Conservation (phyloP, 2,113 vertebrate species). For the Mesocricetus auratus region DNA sequence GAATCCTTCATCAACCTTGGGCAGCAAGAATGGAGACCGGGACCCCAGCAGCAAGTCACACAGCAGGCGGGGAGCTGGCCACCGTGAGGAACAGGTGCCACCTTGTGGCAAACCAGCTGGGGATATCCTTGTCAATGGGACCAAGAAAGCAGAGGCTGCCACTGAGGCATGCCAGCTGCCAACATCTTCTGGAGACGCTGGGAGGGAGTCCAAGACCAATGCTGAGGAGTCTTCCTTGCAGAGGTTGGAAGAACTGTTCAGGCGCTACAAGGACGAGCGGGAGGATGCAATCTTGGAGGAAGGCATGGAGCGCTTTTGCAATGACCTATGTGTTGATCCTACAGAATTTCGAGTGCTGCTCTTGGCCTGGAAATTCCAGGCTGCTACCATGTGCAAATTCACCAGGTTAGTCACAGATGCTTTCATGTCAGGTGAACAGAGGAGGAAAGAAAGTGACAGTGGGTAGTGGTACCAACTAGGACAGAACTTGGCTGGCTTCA, state of each 20-base stretch:
- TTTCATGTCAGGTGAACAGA: slow-evolving; percentile 34
- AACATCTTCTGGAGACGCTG: slow-evolving; percentile 86
- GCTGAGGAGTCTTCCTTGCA: slow-evolving; percentile 92
- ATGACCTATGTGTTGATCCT: slow-evolving; percentile 97
- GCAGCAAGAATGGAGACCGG: slow-evolving; percentile 98
- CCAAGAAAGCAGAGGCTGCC: slow-evolving; percentile 92
- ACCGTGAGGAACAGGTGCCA: slow-evolving; percentile 91
- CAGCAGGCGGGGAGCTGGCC: slow-evolving; percentile 90
- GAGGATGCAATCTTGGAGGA: slow-evolving; percentile 99
- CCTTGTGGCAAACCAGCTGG: slow-evolving; percentile 89
- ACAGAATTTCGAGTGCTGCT: slow-evolving; percentile 98
- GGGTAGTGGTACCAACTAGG: background rate
- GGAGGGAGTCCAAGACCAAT: slow-evolving; percentile 87
- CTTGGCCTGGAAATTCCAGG: slow-evolving; percentile 99
- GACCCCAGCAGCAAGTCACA: slow-evolving; percentile 94
- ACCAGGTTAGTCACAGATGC: slow-evolving; percentile 92
- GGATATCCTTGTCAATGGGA: slow-evolving; percentile 95
- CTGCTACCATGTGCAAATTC: slow-evolving; percentile 99
- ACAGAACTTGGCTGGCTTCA: background rate
- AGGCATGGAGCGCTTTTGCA: slow-evolving; percentile 99
- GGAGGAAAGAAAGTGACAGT: background rate
- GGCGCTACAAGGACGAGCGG: slow-evolving; percentile 95
- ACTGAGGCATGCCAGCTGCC: slow-evolving; percentile 90
- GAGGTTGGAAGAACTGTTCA: slow-evolving; percentile 94
- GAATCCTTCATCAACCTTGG: slow-evolving; percentile 98